A percentile compares a stretch with the other conserved stretches of the same genome.
Conservation (phyloP, 2,113 vertebrate genomes). For the Caloenas nicobarica region DNA sequence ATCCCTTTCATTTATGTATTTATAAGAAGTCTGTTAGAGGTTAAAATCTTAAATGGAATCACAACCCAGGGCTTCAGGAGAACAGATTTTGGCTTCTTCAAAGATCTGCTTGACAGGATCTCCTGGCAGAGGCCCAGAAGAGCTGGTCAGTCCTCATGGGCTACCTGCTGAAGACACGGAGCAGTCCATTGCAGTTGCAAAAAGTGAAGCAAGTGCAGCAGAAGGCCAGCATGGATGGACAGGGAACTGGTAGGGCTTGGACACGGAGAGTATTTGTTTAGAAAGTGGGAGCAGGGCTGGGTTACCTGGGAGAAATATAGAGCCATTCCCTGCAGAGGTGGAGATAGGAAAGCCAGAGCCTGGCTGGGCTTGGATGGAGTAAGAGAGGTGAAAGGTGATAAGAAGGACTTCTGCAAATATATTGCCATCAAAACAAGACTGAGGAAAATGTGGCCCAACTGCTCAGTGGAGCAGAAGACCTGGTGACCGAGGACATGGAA, state of each 20-base stretch:
- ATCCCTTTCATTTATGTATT: neutral
- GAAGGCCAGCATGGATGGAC: neutral
- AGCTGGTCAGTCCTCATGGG: neutral
- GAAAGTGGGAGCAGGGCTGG: neutral
- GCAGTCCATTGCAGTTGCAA: neutral
- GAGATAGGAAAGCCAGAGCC: neutral
- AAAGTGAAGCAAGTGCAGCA: neutral
- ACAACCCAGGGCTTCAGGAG: neutral
- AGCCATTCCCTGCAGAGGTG: neutral
- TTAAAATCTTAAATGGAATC: neutral
- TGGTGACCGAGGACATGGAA: neutral
- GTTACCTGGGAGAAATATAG: neutral
- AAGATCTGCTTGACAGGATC: neutral
- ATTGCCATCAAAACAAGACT: neutral
- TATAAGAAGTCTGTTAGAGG: neutral
- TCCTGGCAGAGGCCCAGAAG: neutral
- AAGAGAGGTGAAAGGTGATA: neutral
- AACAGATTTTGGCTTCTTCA: neutral
- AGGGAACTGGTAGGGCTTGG: neutral
- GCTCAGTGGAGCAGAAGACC: neutral
- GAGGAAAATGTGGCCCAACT: neutral
- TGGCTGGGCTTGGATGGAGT: neutral
- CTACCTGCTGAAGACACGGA: neutral
- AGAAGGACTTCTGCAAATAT: neutral
- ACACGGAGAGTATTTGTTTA: no score